Evolutionary conservation across 2,113 vertebrate species (phyloP), one percentile per base, ranked within the genome.

Genomic region (Oceanodroma tethys): DNA sequence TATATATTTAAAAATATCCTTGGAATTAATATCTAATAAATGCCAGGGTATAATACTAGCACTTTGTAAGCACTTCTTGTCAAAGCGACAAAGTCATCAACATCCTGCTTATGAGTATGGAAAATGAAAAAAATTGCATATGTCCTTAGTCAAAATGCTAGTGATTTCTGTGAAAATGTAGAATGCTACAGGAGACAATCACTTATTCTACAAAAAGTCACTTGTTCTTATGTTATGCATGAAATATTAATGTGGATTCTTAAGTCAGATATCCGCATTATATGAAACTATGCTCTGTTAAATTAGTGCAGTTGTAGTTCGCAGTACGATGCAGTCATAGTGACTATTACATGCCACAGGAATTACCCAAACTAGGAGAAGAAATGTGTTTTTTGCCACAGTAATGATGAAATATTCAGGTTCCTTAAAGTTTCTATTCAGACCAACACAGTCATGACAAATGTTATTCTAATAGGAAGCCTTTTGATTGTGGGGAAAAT

Each of bases 181-280:
- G 75, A 93, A 82, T 97, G 96, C 81, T 95, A 95, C 94, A 90
- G 92, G 82, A 98, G 98, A 98, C 98, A 98, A 98, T 98, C 98
- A 95, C 90, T 97, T 94, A 68, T 74, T 81, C 92, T 89, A 85
- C 43, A 85, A 80, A 84, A 92, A 63, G 84, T 91, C 93, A 76
- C 56, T 95, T 62, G 81, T 91, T 94, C 34, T 97, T 92, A 65
- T 9, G 42, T 50, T 89, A 65, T 79, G 83, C 93, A 78, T 88
- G 70, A 79, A 38, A 65, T 96, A 89, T 43, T 83, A 91, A 81
- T 75, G 83, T 50, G 70, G 84, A 71, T 65, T 94, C 80, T 83
- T 83, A 76, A 52, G 73, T 63, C 23, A n/a, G 63, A 82, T 85
- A 85, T 78, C 80, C 65, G 81, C 58, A 8, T 88, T 67, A 45